Conservation (phyloP, 2,797 vertebrate genomes). For the Heteromormyrus szaboi region DNA sequence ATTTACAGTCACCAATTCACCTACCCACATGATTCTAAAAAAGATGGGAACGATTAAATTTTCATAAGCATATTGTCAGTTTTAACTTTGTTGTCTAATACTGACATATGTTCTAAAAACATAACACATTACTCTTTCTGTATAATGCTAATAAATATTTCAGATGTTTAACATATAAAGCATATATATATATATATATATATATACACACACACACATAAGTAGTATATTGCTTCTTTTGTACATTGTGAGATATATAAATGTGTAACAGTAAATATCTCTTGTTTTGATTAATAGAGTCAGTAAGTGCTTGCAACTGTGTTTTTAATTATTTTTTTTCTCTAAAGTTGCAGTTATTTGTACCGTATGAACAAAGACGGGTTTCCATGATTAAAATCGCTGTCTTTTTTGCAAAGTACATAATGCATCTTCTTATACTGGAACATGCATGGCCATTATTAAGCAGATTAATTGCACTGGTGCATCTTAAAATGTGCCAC, state of each 20-base stretch:
- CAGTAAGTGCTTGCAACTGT: background rate
- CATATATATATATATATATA: background rate
- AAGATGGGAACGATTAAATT: background rate
- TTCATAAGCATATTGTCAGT: background rate
- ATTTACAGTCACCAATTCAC: background rate
- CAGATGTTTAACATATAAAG: background rate
- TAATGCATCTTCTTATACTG: background rate
- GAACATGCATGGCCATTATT: background rate
- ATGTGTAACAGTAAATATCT: background rate
- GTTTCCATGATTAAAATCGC: background rate
- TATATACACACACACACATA: background rate
- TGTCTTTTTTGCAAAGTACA: background rate
- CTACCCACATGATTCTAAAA: background rate
- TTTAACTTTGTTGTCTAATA: background rate
- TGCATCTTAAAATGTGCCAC: background rate
- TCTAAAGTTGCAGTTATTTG: background rate
- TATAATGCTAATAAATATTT: background rate
- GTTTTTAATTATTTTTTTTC: background rate
- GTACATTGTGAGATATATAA: background rate
- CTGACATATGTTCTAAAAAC: background rate
- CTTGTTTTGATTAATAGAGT: background rate
- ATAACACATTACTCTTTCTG: background rate
- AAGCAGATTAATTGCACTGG: background rate
- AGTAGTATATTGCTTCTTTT: background rate
- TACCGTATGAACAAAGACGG: background rate